phyloP scores from a whole-genome alignment of 2,797 vertebrate genomes.

The Coracias cyanogaster region DNA sequence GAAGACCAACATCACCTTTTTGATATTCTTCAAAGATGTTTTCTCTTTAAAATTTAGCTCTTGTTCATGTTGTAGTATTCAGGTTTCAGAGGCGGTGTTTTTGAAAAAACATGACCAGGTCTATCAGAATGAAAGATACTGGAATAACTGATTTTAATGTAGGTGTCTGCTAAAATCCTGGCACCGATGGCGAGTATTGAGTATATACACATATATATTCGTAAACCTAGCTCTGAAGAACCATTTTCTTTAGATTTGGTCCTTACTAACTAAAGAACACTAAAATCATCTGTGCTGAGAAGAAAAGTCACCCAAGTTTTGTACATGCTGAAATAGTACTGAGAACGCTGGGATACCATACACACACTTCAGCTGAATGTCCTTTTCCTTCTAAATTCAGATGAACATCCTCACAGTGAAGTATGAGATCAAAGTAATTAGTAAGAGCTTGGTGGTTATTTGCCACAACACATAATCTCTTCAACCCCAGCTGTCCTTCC shows the following conservation, averaged over 20 bases:
- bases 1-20: neutral
- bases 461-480: slow-evolving; percentile 1
- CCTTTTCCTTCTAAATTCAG: slow-evolving; percentile 23
- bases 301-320: neutral
- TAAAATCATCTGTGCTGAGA: neutral
- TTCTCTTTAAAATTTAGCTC: neutral
- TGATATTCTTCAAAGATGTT: neutral
- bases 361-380: neutral
- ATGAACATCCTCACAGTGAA: slow-evolving; percentile 5
- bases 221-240: neutral
- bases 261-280: neutral
- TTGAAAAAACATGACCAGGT: neutral
- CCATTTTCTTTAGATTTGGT: neutral
- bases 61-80: neutral
- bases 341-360: neutral
- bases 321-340: neutral
- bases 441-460: slow-evolving; percentile 10
- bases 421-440: slow-evolving; percentile 8
- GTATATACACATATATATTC: neutral
- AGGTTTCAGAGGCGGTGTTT: neutral
- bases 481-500: slow-evolving; percentile 26
- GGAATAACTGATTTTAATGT: neutral
- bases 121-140: neutral
- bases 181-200: neutral
- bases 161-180: neutral